phyloP scores from a whole-genome alignment of 2,113 vertebrate genomes.

The Esox niger region DNA sequence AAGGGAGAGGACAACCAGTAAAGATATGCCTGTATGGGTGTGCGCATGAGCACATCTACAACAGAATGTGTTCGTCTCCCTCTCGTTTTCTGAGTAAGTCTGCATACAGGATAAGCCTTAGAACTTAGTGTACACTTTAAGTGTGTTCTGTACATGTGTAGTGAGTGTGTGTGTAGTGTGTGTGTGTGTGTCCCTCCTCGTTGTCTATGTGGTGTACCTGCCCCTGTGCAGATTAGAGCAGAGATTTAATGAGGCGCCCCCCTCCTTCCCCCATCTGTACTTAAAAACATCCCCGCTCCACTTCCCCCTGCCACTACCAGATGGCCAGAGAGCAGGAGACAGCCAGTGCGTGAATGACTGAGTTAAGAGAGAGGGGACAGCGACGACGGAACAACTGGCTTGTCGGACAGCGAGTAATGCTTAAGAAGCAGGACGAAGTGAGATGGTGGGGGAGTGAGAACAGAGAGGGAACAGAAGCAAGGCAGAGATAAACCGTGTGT shows the following conservation, averaged over 20 bases:
- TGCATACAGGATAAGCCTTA: too few species aligned
- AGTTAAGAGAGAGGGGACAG: neutral
- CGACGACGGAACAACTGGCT: too few species aligned
- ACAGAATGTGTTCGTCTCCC: neutral
- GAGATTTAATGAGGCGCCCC: conserved; percentile 53
- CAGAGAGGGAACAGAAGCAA: too few species aligned
- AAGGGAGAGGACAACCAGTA: conserved; percentile 9
- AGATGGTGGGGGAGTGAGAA: too few species aligned
- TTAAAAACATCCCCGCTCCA: conserved; percentile 39
- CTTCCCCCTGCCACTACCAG: conserved; percentile 46
- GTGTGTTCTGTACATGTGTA: too few species aligned
- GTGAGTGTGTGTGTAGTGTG: neutral
- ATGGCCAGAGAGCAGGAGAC: conserved; percentile 41
- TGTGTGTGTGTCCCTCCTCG: neutral
- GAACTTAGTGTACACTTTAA: neutral
- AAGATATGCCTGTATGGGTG: neutral
- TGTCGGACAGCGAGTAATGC: too few species aligned
- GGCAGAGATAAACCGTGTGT: neutral
- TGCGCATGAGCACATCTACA: too few species aligned
- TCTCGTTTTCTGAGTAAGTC: neutral
- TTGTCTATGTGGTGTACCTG: conserved; percentile 13
- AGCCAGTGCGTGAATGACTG: conserved; percentile 1
- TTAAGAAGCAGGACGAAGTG: too few species aligned
- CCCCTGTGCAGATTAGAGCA: conserved; percentile 50
- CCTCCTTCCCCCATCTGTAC: conserved; percentile 47